Evolutionary conservation across 2,113 vertebrate species (phyloP).

Genomic region (Actenoides hombroni): DNA sequence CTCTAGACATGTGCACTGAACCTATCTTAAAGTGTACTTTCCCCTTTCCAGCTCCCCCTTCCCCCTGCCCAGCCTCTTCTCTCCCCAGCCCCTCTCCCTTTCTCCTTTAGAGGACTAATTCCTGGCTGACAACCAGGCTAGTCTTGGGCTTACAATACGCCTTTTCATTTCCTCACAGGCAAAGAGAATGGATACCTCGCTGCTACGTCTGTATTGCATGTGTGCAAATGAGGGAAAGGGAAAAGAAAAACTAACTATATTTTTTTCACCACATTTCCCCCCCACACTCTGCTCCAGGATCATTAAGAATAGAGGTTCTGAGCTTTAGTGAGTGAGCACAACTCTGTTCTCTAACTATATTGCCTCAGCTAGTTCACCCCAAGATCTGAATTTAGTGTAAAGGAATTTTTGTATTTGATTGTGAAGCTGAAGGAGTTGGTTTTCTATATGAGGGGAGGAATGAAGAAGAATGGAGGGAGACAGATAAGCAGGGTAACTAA

Average conservation of each 20-base stretch:
- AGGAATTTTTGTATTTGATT: neutral
- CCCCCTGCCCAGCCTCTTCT: neutral
- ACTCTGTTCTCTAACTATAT: neutral
- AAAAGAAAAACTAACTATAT: neutral
- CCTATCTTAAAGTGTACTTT: neutral
- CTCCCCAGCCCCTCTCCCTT: neutral
- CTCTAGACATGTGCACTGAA: neutral
- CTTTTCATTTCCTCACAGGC: constrained; percentile 73
- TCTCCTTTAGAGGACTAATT: constrained; percentile 60
- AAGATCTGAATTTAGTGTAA: neutral
- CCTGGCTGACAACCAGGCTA: constrained; percentile 72
- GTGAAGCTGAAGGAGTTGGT: neutral
- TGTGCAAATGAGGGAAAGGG: neutral
- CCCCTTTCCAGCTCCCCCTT: constrained; percentile 17
- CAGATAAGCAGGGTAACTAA: neutral
- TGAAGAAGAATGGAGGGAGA: neutral
- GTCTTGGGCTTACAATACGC: constrained; percentile 51
- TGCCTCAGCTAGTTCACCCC: neutral
- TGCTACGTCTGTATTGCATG: neutral
- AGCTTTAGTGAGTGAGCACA: neutral
- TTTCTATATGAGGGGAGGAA: neutral
- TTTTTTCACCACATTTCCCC: neutral
- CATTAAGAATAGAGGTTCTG: neutral
- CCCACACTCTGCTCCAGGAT: neutral
- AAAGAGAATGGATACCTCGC: constrained; percentile 60